Evolutionary conservation across 2,888 invertebrate species (phyloP), one percentile per base, ranked within the genome.

Genomic region (Laspeyria flexula): DNA sequence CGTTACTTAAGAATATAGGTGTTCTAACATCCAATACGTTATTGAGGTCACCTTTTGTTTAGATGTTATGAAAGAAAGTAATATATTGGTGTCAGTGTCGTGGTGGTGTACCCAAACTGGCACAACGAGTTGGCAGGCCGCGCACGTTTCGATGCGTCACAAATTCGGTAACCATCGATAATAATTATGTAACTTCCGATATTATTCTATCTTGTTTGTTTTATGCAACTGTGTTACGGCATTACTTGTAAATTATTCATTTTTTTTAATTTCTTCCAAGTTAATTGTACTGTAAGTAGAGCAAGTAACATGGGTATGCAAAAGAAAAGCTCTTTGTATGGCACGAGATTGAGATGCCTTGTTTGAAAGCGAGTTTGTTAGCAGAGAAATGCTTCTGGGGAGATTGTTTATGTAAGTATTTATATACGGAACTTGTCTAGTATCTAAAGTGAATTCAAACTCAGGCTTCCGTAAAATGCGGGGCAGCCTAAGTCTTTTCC

Each of bases 11-110:
- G 15, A 11, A 43, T 21, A 35, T 45, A 49, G 39, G 23, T 33
- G 31, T 40, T 48, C 42, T 57, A 42, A 27, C 35, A 5, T 1
- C 16, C 21, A 18, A 57, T 47, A 64, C 40, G 52, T 43, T 55
- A 77, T 75, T 61, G 63, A 67, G 81, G 83, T 79, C 81, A 79
- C 58, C 74, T 73, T 77, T 85, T 87, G 85, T 87, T 84, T 83
- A 80, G 38, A 27, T 81, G 71, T 87, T 85, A 75, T 83, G 82
- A 82, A 84, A 81, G 81, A 85, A 85, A 85, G 81, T 79, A 58
- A 65, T 68, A 68, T 77, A 88, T 86, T 77, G 81, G 81, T 83
- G 90, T 90, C 90, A 89, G 73, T 88, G 90, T 86, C 88, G 79
- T 65, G 71, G 67, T 66, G 65, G 62, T 53, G 51, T 55, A 43